Base-by-base conservation (phyloP, 2,888 invertebrate genomes). In the Cheilosia scutellata region DNA sequence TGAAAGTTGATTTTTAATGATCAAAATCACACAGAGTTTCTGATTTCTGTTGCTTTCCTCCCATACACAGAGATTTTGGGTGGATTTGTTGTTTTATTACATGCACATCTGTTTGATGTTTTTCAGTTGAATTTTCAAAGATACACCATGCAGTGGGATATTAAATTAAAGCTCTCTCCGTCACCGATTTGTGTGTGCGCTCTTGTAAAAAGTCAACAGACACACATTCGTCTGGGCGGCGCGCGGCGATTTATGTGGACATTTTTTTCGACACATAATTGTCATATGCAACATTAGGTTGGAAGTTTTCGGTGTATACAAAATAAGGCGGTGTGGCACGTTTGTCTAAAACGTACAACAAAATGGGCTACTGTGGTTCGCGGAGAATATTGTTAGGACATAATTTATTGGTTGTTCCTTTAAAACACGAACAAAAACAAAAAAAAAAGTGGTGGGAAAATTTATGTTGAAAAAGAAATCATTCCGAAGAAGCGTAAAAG, bases 1-100 rank as follows among this genome's bases (percentile, higher is more conserved):
- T 75, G 84, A 84, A 76, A 84, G 84, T 80, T 84, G 31, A 84
- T 76, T 84, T 84, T 84, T 84, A 84, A 84, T 84, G 79, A 84
- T 84, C 83, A 62, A 20, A 20, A 20, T 20, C 72, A 78, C 74
- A 57, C 47, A 49, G 11, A 13, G 11, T 51, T 25, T 27, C 11
- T 33, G n/a, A 51, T 70, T 79, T 77, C n/a, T 65, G 72, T 71
- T 62, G 66, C 65, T 74, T 78, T 78, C 42, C 29, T 70, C 68
- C 40, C 33, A 6, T 7, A 25, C 49, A 55, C 11, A 37, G 37
- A 37, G 37, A 37, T 37, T 51, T 44, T 63, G 57, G 63, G 33
- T 57, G 68, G 65, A 71, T 71, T 71, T 71, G 49, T 62, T 78
- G 70, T 79, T 84, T 84, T 75, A 79, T 75, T 75, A 70, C 65